A percentile compares a stretch with the other conserved stretches of the same genome.
Conservation (phyloP, 2,113 vertebrate species). For the Sylvietta virens region DNA sequence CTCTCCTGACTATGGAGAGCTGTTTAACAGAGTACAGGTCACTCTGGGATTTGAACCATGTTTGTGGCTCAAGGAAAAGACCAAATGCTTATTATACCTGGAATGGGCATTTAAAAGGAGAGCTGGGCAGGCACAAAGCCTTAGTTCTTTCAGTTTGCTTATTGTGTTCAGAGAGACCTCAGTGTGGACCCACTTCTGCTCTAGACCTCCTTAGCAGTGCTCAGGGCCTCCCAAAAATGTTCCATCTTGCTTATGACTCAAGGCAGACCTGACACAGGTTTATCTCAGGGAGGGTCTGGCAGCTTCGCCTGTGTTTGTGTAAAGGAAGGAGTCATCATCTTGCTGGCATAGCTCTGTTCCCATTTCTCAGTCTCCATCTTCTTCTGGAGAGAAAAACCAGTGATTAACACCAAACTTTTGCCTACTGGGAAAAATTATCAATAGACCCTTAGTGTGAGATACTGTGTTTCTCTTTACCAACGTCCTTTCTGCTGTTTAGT, state of each 20-base stretch:
- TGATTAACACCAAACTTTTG: background rate
- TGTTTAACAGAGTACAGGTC: background rate
- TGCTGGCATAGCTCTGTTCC: background rate
- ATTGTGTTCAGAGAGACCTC: background rate
- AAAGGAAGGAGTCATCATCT: background rate
- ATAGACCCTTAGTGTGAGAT: background rate
- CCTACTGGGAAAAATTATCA: background rate
- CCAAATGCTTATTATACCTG: background rate
- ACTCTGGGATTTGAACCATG: background rate
- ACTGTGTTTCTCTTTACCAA: background rate
- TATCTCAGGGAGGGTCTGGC: background rate
- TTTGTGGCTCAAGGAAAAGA: background rate
- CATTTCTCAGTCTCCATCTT: background rate
- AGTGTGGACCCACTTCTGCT: background rate
- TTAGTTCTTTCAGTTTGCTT: background rate
- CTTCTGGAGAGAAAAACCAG: background rate
- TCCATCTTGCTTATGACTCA: background rate
- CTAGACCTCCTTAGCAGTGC: background rate
- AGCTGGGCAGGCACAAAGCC: background rate
- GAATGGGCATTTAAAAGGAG: background rate
- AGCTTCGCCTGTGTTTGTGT: background rate
- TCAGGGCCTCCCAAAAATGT: background rate
- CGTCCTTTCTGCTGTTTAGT: background rate
- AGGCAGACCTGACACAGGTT: background rate
- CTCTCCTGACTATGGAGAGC: background rate